These are phyloP conservation scores for Deilephila elpenor DNA, from an alignment of 2,888 invertebrate genomes.

Conservation along the genomic window DNA sequence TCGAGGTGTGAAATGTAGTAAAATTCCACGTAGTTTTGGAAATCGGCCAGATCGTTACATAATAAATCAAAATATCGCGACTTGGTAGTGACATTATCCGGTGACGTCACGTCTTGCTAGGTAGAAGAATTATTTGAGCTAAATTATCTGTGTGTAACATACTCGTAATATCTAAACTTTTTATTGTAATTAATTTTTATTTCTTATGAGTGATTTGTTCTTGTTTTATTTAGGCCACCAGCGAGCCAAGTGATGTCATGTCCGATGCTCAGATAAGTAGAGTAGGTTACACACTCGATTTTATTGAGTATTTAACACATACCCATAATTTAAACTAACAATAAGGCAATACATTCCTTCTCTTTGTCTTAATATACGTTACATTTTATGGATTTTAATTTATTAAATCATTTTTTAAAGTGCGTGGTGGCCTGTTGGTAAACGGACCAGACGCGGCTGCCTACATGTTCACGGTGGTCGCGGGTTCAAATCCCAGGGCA, in stretches of 20 bases:
- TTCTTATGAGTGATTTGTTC: background rate
- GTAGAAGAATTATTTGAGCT: slow-evolving; percentile 32
- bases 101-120: slow-evolving; percentile 48
- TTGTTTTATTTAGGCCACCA: slow-evolving; percentile 14
- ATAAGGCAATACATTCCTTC: background rate
- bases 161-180: slow-evolving; percentile 4
- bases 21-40: slow-evolving; percentile 67
- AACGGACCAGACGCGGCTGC: too few species aligned
- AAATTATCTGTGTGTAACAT: slow-evolving; percentile 9
- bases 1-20: slow-evolving; percentile 37
- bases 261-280: slow-evolving; percentile 9
- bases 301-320: slow-evolving; percentile 3
- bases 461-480: too few species aligned
- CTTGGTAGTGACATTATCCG: slow-evolving; percentile 69
- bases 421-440: too few species aligned
- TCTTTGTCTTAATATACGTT: background rate
- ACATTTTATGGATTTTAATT: background rate
- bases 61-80: slow-evolving; percentile 68
- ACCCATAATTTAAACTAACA: background rate
- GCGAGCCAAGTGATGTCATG: slow-evolving; percentile 9
- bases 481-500: too few species aligned
- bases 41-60: slow-evolving; percentile 55
- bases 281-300: slow-evolving; percentile 5
- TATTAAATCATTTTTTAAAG: background rate
- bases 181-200: slow-evolving; percentile 42